These are phyloP conservation scores for Lysiphlebus fabarum DNA, from an alignment of 1,140 invertebrate species.

Conservation along the genomic window DNA sequence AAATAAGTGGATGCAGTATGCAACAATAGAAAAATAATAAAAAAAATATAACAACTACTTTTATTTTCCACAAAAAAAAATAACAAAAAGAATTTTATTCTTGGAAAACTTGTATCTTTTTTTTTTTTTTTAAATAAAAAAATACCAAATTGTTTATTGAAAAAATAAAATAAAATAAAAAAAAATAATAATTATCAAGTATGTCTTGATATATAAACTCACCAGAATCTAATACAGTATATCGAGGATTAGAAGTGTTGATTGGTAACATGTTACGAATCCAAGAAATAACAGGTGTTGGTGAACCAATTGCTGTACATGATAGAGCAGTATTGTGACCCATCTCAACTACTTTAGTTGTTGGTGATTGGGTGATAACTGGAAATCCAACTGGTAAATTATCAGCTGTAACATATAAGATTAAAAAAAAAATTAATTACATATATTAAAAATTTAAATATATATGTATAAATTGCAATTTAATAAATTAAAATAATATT, in stretches of 20 bases:
- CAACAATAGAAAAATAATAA: too few species aligned
- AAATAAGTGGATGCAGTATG: not conserved
- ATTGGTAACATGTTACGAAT: conserved; percentile 84
- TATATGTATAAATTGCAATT: too few species aligned
- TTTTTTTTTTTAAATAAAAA: too few species aligned
- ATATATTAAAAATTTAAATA: too few species aligned
- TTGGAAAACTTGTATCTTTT: too few species aligned
- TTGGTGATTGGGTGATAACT: conserved; percentile 76
- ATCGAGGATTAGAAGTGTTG: conserved; percentile 77
- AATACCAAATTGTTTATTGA: not conserved
- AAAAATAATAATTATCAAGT: conserved; percentile 3
- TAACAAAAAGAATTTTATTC: too few species aligned
- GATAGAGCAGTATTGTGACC: conserved; percentile 85
- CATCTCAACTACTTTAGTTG: conserved; percentile 89
- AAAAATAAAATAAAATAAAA: not conserved
- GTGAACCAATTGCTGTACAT: conserved; percentile 83
- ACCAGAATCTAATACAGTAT: conserved; percentile 76
- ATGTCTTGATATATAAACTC: conserved; percentile 50
- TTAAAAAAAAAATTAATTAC: conserved; percentile 14
- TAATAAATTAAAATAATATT: too few species aligned
- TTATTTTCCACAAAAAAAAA: too few species aligned
- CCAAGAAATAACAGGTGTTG: conserved; percentile 85
- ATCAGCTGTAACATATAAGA: conserved; percentile 67
- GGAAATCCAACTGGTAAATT: conserved; percentile 89
- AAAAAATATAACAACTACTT: too few species aligned